Evolutionary conservation across 2,888 invertebrate species (phyloP), one percentile per base, ranked within the genome.

Genomic region (Helleia helle): DNA sequence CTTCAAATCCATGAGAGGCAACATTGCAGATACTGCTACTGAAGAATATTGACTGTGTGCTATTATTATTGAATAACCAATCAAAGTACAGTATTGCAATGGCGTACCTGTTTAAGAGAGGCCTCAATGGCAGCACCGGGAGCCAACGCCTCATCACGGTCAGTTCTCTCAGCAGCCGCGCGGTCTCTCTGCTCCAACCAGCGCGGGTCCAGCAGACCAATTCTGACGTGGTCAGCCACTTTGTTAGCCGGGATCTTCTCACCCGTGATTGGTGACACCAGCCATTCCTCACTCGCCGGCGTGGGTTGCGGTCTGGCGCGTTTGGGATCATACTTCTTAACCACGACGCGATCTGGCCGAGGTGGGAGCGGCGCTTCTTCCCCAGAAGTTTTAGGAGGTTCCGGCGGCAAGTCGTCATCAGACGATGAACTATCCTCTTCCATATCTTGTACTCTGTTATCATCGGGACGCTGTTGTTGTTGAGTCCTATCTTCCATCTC

Each of bases 171-270:
- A 30, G 94, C 91, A n/a, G 95, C 90, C 52, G 95, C 93, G 51
- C 97, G 92, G 70, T 99, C 98, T 8, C 97, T 88, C 69, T 98
- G 97, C 72, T 99, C 98, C 46, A 98, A 93, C 97, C 98, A 99
- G 58, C 97, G 91, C 9, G 97, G 97, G 88, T 99, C 98, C 54
- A 99, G 76, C 54, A 99, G 80, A 11, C 97, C 97, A 71, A 97
- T 97, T 53, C 97, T 92, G 91, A 99, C 96, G 77, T 99, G 99
- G 59, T 99, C 97, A 44, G 96, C 96, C 44, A 99, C 94, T 77
- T 99, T 97, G 62, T 94, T 95, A 0, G 97, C 97, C 0, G 97
- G 97, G 58, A 99, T 97, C 69, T 94, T 92, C 72, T 99, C 99
- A 26, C 98, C 98, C 1, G 99, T 99, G 62, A 99, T 95, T 0